Conservation (phyloP, 2,797 vertebrate species). For the Lepus oiostolus region DNA sequence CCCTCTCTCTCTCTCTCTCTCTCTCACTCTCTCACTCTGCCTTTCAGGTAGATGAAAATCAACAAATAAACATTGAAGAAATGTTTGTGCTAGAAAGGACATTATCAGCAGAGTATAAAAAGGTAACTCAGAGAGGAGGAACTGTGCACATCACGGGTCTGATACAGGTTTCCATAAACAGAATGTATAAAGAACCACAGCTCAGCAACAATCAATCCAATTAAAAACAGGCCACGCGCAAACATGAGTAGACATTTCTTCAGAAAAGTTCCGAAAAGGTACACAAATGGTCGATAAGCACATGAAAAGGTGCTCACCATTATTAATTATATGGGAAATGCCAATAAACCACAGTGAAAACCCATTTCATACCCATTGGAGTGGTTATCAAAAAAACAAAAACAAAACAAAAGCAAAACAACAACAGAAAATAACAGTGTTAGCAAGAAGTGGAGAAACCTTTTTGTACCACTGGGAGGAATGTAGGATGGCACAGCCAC, state of each 20-base stretch:
- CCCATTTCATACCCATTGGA: background rate
- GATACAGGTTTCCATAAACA: background rate
- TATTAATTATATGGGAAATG: background rate
- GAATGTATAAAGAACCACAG: background rate
- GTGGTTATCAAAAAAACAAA: background rate
- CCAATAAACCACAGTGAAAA: background rate
- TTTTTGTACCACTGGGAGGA: background rate
- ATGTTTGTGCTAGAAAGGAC: background rate
- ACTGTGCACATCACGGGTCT: background rate
- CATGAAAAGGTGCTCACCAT: conserved; percentile 4
- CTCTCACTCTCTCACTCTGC: too few species aligned
- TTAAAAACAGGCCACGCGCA: background rate
- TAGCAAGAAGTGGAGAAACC: background rate
- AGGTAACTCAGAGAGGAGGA: background rate
- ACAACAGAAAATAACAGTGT: background rate
- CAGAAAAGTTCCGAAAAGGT: conserved; percentile 47
- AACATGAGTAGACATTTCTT: background rate
- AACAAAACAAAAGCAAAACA: background rate
- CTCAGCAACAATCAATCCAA: background rate
- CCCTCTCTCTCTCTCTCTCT: too few species aligned
- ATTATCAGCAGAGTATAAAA: background rate
- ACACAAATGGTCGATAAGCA: background rate
- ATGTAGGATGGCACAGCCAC: background rate
- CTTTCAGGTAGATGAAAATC: too few species aligned
- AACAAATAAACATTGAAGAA: background rate